Conservation (phyloP, 92 coral and sea anemone species). For the Parazoanthus atlanticus region DNA sequence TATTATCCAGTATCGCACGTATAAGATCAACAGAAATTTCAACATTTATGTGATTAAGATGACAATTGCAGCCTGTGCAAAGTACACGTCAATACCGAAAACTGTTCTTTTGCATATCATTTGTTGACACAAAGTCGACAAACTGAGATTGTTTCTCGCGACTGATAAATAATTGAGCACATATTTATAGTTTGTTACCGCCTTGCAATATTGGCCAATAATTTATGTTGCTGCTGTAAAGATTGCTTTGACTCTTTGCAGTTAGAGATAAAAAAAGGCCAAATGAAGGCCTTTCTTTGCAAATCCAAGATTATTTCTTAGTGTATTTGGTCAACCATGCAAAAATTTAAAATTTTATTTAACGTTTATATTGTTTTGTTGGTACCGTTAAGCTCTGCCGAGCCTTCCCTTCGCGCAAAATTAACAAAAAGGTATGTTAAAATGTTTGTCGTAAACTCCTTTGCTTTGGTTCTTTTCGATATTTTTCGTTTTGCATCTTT, state of each 20-base stretch:
- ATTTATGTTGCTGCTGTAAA: neutral
- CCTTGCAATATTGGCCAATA: constrained; percentile 2
- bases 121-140: constrained; percentile 25
- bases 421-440: neutral
- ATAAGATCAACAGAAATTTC: neutral
- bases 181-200: constrained; percentile 13
- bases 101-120: neutral
- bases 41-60: neutral
- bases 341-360: neutral
- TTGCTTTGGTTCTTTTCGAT: neutral
- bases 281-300: constrained; percentile 15
- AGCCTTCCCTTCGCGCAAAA: neutral
- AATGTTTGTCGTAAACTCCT: neutral
- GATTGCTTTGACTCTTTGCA: constrained; percentile 2
- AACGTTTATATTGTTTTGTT: neutral
- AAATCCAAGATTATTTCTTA: neutral
- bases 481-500: neutral
- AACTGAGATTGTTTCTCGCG: constrained; percentile 10
- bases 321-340: neutral
- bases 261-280: neutral
- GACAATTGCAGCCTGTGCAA: neutral
- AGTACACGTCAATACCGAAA: constrained; percentile 1
- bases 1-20: neutral
- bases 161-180: constrained; percentile 22
- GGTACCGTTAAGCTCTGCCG: neutral